Percentiles rank a stretch among this genome's conserved stretches.
These are phyloP conservation scores for Leptobrachium ailaonicum DNA, from an alignment of 2,113 vertebrate genomes.

Conservation along the genomic window DNA sequence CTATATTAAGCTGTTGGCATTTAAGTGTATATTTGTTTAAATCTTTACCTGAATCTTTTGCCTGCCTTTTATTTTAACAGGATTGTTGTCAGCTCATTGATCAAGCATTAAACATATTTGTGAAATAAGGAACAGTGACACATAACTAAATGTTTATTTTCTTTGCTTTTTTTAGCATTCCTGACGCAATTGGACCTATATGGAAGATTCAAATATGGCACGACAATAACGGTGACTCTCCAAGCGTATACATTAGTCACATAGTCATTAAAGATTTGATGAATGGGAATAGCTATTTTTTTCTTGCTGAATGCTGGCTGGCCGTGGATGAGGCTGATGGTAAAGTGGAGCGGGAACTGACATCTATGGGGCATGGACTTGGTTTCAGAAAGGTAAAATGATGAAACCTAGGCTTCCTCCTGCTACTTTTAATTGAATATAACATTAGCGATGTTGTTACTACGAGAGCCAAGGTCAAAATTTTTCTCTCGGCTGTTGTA, in stretches of 20 bases:
- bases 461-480: too few species aligned
- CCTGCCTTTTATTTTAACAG: too few species aligned
- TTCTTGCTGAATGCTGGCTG: conserved; percentile 76
- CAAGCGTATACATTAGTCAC: conserved; percentile 72
- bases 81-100: too few species aligned
- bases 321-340: conserved; percentile 66
- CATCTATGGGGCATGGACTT: conserved; percentile 52
- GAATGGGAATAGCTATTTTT: conserved; percentile 63
- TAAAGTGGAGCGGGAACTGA: conserved; percentile 67
- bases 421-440: too few species aligned
- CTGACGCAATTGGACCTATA: conserved; percentile 68
- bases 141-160: background rate
- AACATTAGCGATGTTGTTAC: too few species aligned
- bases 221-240: conserved; percentile 67
- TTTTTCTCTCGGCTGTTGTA: too few species aligned
- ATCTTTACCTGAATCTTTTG: too few species aligned
- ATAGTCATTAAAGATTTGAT: conserved; percentile 64
- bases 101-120: too few species aligned
- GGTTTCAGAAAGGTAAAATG: conserved; percentile 68
- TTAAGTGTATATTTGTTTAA: too few species aligned
- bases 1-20: too few species aligned
- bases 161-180: conserved; percentile 58
- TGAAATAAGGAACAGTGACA: too few species aligned
- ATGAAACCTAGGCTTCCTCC: too few species aligned
- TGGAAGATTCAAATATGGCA: conserved; percentile 78